Evolutionary conservation across 2,888 invertebrate genomes (phyloP).

Genomic region (Apeira syringaria): DNA sequence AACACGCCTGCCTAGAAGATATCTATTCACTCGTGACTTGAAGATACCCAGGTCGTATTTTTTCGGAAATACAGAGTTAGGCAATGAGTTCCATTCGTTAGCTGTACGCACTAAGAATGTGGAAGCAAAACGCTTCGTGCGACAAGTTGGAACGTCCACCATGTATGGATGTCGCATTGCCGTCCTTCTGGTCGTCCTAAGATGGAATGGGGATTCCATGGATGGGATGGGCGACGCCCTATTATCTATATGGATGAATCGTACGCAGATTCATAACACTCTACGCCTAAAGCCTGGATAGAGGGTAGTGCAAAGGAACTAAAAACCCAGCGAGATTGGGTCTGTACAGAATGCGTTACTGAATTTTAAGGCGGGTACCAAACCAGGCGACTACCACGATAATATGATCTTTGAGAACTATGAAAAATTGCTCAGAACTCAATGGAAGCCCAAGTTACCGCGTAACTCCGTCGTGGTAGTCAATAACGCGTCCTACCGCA

Average conservation of each 20-base stretch:
- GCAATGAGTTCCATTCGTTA: too few relatives aligned
- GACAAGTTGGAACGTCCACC: too few relatives aligned
- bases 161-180: too few relatives aligned
- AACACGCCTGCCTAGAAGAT: too few relatives aligned
- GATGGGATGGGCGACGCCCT: too few relatives aligned
- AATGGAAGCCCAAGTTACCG: slow-evolving; percentile 38
- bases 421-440: slow-evolving; percentile 35
- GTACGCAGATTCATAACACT: slow-evolving; percentile 9
- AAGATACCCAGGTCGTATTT: too few relatives aligned
- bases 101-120: too few relatives aligned
- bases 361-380: slow-evolving; percentile 30
- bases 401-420: slow-evolving; percentile 40
- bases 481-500: slow-evolving; percentile 39
- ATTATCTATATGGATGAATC: slow-evolving; percentile 25
- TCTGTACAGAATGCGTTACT: background rate
- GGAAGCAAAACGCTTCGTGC: too few relatives aligned
- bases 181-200: too few relatives aligned
- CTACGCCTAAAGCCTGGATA: background rate
- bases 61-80: too few relatives aligned
- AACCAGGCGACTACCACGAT: slow-evolving; percentile 39
- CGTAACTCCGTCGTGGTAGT: slow-evolving; percentile 33
- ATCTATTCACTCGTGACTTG: too few relatives aligned
- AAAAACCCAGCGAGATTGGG: slow-evolving; percentile 4
- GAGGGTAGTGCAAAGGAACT: background rate
- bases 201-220: too few relatives aligned